Percentiles rank a stretch among this genome's conserved stretches.
phyloP scores from a whole-genome alignment of 1,140 invertebrate species.

The Eupeodes corollae region DNA sequence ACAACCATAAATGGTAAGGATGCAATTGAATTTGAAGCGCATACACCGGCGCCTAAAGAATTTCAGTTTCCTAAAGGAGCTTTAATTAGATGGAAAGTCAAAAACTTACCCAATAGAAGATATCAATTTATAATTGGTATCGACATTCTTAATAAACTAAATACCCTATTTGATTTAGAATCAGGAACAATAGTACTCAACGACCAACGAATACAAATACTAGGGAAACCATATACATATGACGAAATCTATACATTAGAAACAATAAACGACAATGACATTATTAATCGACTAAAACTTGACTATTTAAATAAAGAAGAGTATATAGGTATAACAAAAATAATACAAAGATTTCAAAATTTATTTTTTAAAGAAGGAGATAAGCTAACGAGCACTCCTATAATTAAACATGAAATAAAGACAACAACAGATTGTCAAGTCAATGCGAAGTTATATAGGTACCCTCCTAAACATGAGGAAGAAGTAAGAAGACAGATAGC shows the following conservation, averaged over 20 bases:
- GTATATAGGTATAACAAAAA: not conserved
- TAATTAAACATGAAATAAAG: constrained; percentile 15
- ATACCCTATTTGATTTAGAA: not conserved
- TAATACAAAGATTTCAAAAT: not conserved
- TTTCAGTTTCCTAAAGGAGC: not conserved
- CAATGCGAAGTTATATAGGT: constrained; percentile 23
- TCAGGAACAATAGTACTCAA: not conserved
- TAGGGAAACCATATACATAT: not conserved
- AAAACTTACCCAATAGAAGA: not conserved
- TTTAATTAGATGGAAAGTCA: not conserved
- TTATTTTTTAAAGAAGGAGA: constrained; percentile 5
- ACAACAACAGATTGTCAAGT: constrained; percentile 24
- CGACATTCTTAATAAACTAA: not conserved
- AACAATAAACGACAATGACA: not conserved
- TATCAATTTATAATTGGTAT: not conserved
- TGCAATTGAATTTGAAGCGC: not conserved
- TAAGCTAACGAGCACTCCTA: not conserved
- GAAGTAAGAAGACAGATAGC: no score
- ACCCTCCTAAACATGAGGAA: constrained; percentile 29
- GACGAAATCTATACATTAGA: not conserved
- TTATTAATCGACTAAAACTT: not conserved
- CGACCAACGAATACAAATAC: not conserved
- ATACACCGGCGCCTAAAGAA: not conserved
- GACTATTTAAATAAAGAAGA: constrained; percentile 3
- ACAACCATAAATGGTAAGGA: not conserved